phyloP scores from a whole-genome alignment of 2,888 invertebrate species.

The Volucella inanis region DNA sequence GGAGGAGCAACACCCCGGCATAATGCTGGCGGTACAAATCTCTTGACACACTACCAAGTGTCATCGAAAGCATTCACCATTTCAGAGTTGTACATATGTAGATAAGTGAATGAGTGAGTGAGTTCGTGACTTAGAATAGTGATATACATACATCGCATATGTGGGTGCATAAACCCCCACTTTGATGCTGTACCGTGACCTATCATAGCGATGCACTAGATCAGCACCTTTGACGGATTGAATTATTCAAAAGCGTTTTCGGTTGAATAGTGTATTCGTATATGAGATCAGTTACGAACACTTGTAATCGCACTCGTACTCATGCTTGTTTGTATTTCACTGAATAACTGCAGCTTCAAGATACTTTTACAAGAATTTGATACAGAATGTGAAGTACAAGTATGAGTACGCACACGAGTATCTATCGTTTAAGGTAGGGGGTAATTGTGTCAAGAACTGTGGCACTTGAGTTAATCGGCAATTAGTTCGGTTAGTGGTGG shows the following conservation, averaged over 20 bases:
- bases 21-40: constrained; percentile 36
- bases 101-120: constrained; percentile 20
- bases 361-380: constrained; percentile 55
- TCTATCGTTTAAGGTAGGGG: constrained; percentile 29
- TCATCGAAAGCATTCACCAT: constrained; percentile 60
- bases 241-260: constrained; percentile 59
- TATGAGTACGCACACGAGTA: constrained; percentile 9
- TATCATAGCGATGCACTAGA: constrained; percentile 15
- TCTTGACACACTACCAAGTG: constrained; percentile 68
- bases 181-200: background rate
- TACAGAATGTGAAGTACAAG: constrained; percentile 23
- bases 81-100: constrained; percentile 5
- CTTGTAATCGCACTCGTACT: too few species aligned
- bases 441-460: constrained; percentile 65
- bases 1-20: constrained; percentile 4
- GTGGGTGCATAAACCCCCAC: background rate
- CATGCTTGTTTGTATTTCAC: constrained; percentile 1
- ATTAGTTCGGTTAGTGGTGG: constrained; percentile 49
- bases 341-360: constrained; percentile 40
- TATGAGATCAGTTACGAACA: background rate
- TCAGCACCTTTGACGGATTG: constrained; percentile 50
- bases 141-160: constrained; percentile 22
- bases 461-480: constrained; percentile 65
- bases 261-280: background rate
- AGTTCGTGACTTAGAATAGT: constrained; percentile 1